Evolutionary conservation across 2,113 vertebrate genomes (phyloP).

Genomic region (Parotia lawesii): DNA sequence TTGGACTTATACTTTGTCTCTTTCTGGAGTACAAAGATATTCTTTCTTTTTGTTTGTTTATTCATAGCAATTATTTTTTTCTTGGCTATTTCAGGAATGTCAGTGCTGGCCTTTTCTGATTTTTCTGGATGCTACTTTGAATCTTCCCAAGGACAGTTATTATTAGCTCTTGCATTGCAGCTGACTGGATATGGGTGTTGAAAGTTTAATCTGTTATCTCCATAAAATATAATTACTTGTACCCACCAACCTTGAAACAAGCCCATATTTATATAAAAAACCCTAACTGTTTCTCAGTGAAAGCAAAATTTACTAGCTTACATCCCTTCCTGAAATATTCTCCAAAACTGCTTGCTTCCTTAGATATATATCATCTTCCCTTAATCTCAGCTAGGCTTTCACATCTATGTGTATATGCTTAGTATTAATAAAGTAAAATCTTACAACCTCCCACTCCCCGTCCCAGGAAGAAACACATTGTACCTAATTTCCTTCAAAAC

Average conservation of each 20-base stretch:
- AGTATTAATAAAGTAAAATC: not conserved
- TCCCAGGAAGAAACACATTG: not conserved
- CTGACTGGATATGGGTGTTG: slow-evolving; percentile 46
- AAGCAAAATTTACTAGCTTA: slow-evolving; percentile 45
- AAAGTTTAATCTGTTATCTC: slow-evolving; percentile 63
- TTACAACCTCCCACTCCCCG: not conserved
- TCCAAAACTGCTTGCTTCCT: not conserved
- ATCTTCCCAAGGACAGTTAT: slow-evolving; percentile 55
- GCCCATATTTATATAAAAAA: slow-evolving; percentile 9
- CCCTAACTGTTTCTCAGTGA: slow-evolving; percentile 17
- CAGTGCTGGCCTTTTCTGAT: slow-evolving; percentile 28
- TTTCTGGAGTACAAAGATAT: slow-evolving; percentile 22
- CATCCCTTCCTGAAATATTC: not conserved
- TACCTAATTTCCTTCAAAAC: not conserved
- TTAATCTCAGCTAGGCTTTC: not conserved
- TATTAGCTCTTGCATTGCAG: slow-evolving; percentile 56
- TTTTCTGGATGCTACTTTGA: slow-evolving; percentile 51
- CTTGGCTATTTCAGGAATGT: slow-evolving; percentile 44
- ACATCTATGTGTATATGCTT: not conserved
- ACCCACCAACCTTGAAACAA: slow-evolving; percentile 50
- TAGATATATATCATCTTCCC: not conserved
- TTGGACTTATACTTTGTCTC: not conserved
- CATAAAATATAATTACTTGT: slow-evolving; percentile 58
- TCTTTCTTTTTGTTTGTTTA: slow-evolving; percentile 45
- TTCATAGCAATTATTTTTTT: slow-evolving; percentile 36